Base-by-base conservation (phyloP, 2,797 vertebrate species). In the Argya squamiceps region DNA sequence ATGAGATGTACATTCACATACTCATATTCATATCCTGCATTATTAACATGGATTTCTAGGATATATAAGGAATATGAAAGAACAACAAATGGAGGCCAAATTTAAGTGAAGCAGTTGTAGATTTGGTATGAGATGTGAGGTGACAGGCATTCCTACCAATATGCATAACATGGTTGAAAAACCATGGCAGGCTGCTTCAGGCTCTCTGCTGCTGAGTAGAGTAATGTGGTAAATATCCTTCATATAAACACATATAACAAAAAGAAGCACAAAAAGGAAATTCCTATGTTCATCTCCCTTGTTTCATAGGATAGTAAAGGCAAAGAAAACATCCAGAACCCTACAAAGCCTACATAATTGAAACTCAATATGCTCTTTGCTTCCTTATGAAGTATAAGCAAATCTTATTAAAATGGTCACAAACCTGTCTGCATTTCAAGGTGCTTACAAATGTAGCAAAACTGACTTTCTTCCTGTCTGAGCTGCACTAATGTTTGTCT, bases 91-190 rank as follows among this genome's bases (percentile, higher is more conserved):
- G 29, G 63, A 91, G 49, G 41, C 11, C n/a, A 59, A 93, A 90
- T 89, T 82, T 60, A 91, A 92, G 94, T 64, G 84, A 79, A 84
- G 63, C 52, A 64, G 39, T 79, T 79, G 59, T 24, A 81, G 84
- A 67, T 76, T 65, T 76, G 44, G 74, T 89, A 92, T 53, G 70
- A 96, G 84, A 94, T 91, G 27, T 56, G 94, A 95, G 64, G 63
- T 93, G 90, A 96, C 88, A 96, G 80, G 83, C 71, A 89, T 83
- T 96, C 74, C 70, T 74, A 79, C 74, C 67, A 77, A 89, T 77
- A 80, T 43, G 41, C 84, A 82, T 64, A 92, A 93, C 12, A 1
- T 39, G 37, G 81, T 17, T 89, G 63, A 94, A 93, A 79, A 92
- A 64, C 30, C 49, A 92, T 30, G 74, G 70, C 55, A 96, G 64